Conservation (phyloP, 2,888 invertebrate species). For the Lottia gigantea region DNA sequence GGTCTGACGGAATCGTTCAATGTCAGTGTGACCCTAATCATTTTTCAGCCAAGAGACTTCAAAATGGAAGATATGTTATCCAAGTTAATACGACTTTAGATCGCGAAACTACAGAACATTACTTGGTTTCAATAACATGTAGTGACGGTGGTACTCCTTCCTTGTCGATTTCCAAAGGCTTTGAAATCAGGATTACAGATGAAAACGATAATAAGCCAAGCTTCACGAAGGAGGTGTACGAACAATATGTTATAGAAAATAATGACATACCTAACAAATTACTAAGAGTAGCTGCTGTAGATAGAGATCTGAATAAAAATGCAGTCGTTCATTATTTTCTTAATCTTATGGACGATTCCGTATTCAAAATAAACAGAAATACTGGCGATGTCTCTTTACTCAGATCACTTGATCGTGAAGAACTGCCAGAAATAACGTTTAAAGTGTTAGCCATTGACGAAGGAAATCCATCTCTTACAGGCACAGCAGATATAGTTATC, state of each 20-base stretch:
- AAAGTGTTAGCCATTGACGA: constrained; percentile 31
- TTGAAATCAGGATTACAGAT: constrained; percentile 39
- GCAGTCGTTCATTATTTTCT: constrained; percentile 34
- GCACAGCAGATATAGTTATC: constrained; percentile 28
- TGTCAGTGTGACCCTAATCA: too few species aligned
- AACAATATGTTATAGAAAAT: constrained; percentile 38
- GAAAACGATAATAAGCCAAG: constrained; percentile 47
- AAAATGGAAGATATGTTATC: constrained; percentile 14
- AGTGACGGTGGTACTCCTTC: constrained; percentile 40
- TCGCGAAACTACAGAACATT: constrained; percentile 36
- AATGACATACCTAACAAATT: constrained; percentile 31
- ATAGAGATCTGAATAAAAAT: constrained; percentile 37
- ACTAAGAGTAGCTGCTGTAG: constrained; percentile 38
- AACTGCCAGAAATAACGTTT: constrained; percentile 24
- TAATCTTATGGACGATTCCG: constrained; percentile 19
- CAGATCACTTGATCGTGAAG: constrained; percentile 32
- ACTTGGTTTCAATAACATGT: constrained; percentile 36
- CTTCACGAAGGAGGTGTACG: constrained; percentile 35
- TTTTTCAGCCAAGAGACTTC: too few species aligned
- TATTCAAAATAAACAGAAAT: constrained; percentile 30
- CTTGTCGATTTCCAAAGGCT: constrained; percentile 28
- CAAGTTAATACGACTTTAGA: constrained; percentile 34
- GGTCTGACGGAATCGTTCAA: too few species aligned
- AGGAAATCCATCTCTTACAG: constrained; percentile 30
- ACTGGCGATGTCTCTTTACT: constrained; percentile 30